phyloP scores from a whole-genome alignment of 2,113 vertebrate genomes.

The Siniperca chuatsi region DNA sequence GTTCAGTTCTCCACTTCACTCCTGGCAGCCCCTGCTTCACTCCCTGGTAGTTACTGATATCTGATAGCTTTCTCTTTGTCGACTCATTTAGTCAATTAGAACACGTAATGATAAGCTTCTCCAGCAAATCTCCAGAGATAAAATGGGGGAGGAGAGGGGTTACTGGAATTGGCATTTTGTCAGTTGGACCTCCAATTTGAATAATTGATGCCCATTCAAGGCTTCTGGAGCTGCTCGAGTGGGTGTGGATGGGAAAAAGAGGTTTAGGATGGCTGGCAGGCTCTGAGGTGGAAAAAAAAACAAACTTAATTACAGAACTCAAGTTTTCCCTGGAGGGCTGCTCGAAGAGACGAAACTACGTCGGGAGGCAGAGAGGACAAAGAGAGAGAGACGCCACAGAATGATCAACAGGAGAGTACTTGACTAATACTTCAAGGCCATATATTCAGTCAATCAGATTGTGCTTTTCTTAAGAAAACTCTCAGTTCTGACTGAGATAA shows the following conservation, averaged over 20 bases:
- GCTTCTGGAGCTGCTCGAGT: conserved; percentile 49
- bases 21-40: conserved; percentile 57
- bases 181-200: conserved; percentile 79
- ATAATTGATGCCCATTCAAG: conserved; percentile 77
- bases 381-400: conserved; percentile 21
- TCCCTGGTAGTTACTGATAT: conserved; percentile 73
- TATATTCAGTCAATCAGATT: conserved; percentile 21
- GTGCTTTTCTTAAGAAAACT: conserved; percentile 27
- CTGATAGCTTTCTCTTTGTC: conserved; percentile 76
- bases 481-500: background rate
- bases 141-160: conserved; percentile 41
- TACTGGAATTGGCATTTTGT: conserved; percentile 82
- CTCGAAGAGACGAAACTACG: conserved; percentile 13
- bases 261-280: conserved; percentile 46
- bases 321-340: conserved; percentile 55
- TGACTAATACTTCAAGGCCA: conserved; percentile 40
- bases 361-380: conserved; percentile 33
- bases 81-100: conserved; percentile 82
- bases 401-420: conserved; percentile 42
- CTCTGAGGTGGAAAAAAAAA: conserved; percentile 48
- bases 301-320: conserved; percentile 61
- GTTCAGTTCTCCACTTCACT: conserved; percentile 46
- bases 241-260: conserved; percentile 50
- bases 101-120: conserved; percentile 79
- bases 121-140: conserved; percentile 75